Evolutionary conservation across 2,888 invertebrate species (phyloP).

Genomic region (Ptilodon capucinus): DNA sequence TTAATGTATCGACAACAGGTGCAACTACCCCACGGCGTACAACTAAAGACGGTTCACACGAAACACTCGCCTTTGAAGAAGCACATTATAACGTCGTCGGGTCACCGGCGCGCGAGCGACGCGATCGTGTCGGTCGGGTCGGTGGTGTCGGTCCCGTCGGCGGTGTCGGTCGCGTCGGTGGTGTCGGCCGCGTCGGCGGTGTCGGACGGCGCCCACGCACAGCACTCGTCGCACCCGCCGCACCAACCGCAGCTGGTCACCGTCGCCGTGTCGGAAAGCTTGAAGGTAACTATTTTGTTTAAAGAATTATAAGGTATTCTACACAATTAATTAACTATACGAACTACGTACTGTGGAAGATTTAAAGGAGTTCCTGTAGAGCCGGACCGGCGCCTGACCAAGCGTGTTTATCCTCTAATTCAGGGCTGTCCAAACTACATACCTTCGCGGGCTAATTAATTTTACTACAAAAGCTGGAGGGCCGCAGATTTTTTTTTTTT

Average conservation of each 20-base stretch:
- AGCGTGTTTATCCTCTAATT: no score
- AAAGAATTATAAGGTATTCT: background rate
- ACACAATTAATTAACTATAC: no score
- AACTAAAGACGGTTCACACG: slow-evolving; percentile 65
- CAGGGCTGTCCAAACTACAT: no score
- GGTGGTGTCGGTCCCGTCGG: slow-evolving; percentile 23
- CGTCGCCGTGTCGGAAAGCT: slow-evolving; percentile 65
- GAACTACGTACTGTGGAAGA: no score
- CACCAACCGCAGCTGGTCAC: slow-evolving; percentile 60
- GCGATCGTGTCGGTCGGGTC: slow-evolving; percentile 27
- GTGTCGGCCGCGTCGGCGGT: slow-evolving; percentile 25
- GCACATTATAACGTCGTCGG: slow-evolving; percentile 64
- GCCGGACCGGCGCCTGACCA: no score
- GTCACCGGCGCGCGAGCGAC: slow-evolving; percentile 42
- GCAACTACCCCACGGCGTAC: slow-evolving; percentile 52
- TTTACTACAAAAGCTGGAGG: no score
- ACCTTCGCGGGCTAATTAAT: no score
- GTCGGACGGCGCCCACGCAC: no score
- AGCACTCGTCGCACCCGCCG: slow-evolving; percentile 16
- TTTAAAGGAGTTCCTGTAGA: no score
- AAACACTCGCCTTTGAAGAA: slow-evolving; percentile 69
- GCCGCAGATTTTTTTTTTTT: no score
- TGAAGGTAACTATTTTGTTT: slow-evolving; percentile 57
- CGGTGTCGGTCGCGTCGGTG: slow-evolving; percentile 13
- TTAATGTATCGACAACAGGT: slow-evolving; percentile 26